A percentile compares a stretch with the other conserved stretches of the same genome.
phyloP scores from a whole-genome alignment of 2,797 vertebrate genomes.

The Lerista edwardsae region DNA sequence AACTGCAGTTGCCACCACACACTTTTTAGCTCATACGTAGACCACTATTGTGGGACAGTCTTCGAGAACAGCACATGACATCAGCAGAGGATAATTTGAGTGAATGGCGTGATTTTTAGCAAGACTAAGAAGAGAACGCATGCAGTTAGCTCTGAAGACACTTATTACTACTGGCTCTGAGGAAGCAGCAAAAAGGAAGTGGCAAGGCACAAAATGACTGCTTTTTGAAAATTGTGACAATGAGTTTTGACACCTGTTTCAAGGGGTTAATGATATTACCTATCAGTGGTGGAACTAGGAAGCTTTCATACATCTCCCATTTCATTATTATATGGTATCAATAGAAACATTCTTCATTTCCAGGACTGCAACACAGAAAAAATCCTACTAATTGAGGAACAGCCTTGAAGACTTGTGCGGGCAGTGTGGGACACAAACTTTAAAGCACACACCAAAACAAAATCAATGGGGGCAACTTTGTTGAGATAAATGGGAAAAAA shows the following conservation, averaged over 20 bases:
- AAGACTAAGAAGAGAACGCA: neutral
- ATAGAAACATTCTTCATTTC: too few relatives aligned
- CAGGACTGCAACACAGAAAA: too few relatives aligned
- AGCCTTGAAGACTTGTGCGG: too few relatives aligned
- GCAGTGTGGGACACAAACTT: too few relatives aligned
- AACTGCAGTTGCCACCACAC: neutral
- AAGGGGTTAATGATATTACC: neutral
- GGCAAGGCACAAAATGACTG: neutral
- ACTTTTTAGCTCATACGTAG: neutral
- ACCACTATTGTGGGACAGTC: too few relatives aligned
- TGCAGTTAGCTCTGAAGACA: neutral
- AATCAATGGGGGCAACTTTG: neutral
- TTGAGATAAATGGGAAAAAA: neutral
- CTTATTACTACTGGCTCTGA: neutral
- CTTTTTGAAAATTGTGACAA: neutral
- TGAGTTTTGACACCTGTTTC: neutral
- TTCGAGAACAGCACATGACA: neutral
- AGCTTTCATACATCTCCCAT: neutral
- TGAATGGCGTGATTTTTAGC: neutral
- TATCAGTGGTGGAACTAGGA: neutral
- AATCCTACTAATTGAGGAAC: too few relatives aligned
- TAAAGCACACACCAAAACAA: too few relatives aligned
- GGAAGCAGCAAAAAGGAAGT: neutral
- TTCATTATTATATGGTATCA: too few relatives aligned
- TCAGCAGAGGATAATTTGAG: neutral